Evolutionary conservation across 2,113 vertebrate species (phyloP), one percentile per base, ranked within the genome.

Genomic region (Sialia sialis): DNA sequence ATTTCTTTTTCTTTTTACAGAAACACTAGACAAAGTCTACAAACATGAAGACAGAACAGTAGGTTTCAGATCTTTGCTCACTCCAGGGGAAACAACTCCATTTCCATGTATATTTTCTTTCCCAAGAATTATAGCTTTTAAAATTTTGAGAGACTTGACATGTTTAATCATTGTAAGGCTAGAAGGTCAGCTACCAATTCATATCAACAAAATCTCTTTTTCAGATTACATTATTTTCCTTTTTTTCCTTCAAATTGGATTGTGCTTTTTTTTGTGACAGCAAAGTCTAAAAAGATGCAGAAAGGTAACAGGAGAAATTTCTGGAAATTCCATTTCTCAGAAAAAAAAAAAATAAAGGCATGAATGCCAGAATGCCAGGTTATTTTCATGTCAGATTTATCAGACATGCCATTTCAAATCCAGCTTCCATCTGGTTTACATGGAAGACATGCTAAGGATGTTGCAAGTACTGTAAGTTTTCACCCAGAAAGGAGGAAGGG

Each of bases 1-100:
- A 96, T 94, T 89, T 95, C 95, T 95, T 96, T 97, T 97, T 96
- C 96, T 96, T 96, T 92, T 92, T 96, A 96, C 84, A 95, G 90
- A 97, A 96, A 96, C 86, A 96, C 93, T 90, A 93, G 82, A 96
- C 91, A 97, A 94, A 95, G 91, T 96, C 97, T 95, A 97, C 93
- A 97, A 96, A 97, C 96, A 97, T 66, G 77, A 96, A 94, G 82
- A 94, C 44, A 92, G 59, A 97, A 95, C 75, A 94, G 84, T 56
- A 72, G 49, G 58, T 74, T 91, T 89, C 76, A 89, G 39, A 78
- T 87, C 62, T 51, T 32, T 89, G 75, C 55, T 94, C 93, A 90
- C 34, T 63, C 77, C 87, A 82, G 54, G 60, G 90, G 84, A 93
- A 89, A 93, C 49, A 95, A 93, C 78, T 95, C 86, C 77, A 90